These are phyloP conservation scores for Argya squamiceps DNA, from an alignment of 2,797 vertebrate genomes.

Conservation along the genomic window DNA sequence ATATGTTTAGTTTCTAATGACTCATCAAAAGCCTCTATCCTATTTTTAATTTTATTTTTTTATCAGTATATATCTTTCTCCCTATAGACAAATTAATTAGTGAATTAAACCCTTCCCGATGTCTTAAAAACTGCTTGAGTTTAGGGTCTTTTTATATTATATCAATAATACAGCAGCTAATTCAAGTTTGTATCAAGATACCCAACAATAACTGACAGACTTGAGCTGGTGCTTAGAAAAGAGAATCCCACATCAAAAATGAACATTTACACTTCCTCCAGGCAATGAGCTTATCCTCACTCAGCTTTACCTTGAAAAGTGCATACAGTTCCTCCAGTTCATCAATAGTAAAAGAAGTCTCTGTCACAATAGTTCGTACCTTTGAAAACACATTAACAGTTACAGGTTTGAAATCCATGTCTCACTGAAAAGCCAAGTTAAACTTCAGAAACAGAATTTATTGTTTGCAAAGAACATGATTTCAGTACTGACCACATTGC, in stretches of 20 bases:
- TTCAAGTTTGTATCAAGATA: not conserved
- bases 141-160: rapidly evolving
- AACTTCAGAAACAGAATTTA: not conserved
- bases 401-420: not conserved
- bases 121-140: not conserved
- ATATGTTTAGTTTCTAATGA: not conserved
- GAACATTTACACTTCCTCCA: not conserved
- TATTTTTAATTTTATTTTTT: not conserved
- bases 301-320: constrained; percentile 91
- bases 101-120: not conserved
- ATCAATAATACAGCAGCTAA: not conserved
- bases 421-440: not conserved
- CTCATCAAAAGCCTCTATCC: not conserved
- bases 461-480: not conserved
- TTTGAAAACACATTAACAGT: constrained; percentile 57
- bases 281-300: not conserved
- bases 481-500: constrained; percentile 88
- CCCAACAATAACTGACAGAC: not conserved
- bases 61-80: not conserved
- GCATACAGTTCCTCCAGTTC: constrained; percentile 94
- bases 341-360: constrained; percentile 92
- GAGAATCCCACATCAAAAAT: not conserved
- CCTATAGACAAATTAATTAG: not conserved
- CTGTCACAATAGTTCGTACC: constrained; percentile 95
- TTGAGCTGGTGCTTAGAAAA: not conserved